phyloP scores from a whole-genome alignment of 2,888 invertebrate species.

The Parochlus steinenii region DNA sequence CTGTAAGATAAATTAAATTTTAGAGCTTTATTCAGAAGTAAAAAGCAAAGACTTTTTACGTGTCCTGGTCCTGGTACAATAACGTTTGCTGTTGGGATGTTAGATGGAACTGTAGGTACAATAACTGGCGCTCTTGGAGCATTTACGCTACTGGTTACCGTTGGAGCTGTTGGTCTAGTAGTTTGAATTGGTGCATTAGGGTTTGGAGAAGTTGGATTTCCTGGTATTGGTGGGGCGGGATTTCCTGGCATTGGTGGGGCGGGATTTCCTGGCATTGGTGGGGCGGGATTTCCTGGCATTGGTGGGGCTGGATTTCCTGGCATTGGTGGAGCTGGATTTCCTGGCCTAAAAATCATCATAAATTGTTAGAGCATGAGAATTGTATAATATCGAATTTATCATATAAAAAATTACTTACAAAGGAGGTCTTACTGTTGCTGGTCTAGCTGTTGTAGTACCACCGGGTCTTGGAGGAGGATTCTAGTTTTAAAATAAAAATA shows the following conservation, averaged over 20 bases:
- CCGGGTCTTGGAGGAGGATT: too few relatives aligned
- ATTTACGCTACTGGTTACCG: background rate
- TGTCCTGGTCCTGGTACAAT: background rate
- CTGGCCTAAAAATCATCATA: too few relatives aligned
- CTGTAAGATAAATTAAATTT: too few relatives aligned
- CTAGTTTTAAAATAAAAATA: too few relatives aligned
- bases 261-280: background rate
- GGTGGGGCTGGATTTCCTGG: background rate
- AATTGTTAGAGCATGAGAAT: too few relatives aligned
- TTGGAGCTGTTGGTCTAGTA: background rate
- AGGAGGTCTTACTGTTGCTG: too few relatives aligned
- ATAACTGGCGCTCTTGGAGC: background rate
- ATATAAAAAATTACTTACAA: too few relatives aligned
- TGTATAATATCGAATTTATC: too few relatives aligned
- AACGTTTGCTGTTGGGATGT: background rate
- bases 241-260: background rate
- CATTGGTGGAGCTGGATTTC: too few relatives aligned
- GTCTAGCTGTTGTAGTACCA: too few relatives aligned
- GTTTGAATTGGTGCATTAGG: background rate
- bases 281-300: background rate
- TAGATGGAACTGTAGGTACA: conserved; percentile 4
- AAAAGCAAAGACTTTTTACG: too few relatives aligned
- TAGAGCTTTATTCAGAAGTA: too few relatives aligned
- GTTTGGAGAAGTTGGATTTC: background rate
- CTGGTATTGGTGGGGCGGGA: background rate